Evolutionary conservation across 2,113 vertebrate genomes (phyloP), one percentile per base, ranked within the genome.

Genomic region (Cottus gobio): DNA sequence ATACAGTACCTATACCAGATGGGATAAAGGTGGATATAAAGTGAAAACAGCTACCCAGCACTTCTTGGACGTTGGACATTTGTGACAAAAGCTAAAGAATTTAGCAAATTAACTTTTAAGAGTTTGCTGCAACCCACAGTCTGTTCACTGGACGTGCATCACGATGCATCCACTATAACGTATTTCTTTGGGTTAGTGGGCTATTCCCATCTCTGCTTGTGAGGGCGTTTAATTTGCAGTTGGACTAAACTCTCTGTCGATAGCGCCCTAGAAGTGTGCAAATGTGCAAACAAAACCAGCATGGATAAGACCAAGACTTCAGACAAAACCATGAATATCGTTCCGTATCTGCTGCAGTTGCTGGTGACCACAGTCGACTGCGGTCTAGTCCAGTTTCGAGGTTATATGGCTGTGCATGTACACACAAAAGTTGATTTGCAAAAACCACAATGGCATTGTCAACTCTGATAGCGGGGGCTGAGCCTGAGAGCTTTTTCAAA

Each of bases 211-310:
- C 8, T 65, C 24, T n/a, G 63, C 16, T 50, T 50, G 31, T 50
- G 11, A 50, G 24, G 22, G 7, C 30, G 26, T 61, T 46, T 57
- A 5, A 42, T 30, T 57, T 30, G 26, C 39, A 60, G 26, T 46
- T 60, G 3, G 18, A 72, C 56, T 31, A 60, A 46, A 31, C 16
- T 58, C 20, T 12, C 39, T 60, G 15, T 37, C 48, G 10, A 6
- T 20, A 15, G 20, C n/a, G 7, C n/a, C 24, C 52, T 39, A 5
- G 3, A 44, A 60, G 39, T 9, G 26, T 34, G 39, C 37, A 72
- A 72, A 60, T 58, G n/a, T 24, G 30, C 13, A 56, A 70, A 70
- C 50, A 39, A 54, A 57, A 57, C n/a, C 37, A 16, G 31, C 31
- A 24, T 3, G 8, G n/a, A 67, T 30, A 34, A 3, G n/a, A 70